Conservation (phyloP, 2,888 invertebrate species). For the Chloromyia formosa region DNA sequence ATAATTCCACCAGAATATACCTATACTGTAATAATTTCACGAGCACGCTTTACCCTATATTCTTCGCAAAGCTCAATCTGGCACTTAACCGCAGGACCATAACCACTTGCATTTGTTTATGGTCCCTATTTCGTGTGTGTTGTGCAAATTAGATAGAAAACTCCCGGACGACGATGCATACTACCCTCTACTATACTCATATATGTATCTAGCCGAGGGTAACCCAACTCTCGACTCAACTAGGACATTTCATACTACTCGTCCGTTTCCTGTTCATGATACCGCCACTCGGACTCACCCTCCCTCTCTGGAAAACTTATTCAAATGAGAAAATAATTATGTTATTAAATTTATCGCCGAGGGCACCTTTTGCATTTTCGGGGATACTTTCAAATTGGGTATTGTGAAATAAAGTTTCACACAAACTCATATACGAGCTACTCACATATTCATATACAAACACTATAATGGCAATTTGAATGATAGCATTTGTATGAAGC, state of each 20-base stretch:
- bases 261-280: too few species aligned
- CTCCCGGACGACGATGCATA: neutral
- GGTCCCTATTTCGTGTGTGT: conserved; percentile 5
- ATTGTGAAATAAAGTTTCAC: too few species aligned
- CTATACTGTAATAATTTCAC: too few species aligned
- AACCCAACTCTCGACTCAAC: neutral
- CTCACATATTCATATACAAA: neutral
- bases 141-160: conserved; percentile 2
- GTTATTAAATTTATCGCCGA: conserved; percentile 27
- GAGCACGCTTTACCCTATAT: too few species aligned
- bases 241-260: neutral
- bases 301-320: conserved; percentile 9
- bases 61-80: too few species aligned
- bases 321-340: conserved; percentile 36
- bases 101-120: conserved; percentile 7
- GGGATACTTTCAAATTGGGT: neutral
- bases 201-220: neutral
- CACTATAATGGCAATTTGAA: conserved; percentile 10
- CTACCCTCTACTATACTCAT: neutral
- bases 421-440: too few species aligned
- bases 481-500: neutral
- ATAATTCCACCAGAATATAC: too few species aligned
- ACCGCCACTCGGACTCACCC: neutral
- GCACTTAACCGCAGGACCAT: neutral
- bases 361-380: conserved; percentile 5